Conservation (phyloP, 2,888 invertebrate genomes). For the Drosophila subsilvestris region DNA sequence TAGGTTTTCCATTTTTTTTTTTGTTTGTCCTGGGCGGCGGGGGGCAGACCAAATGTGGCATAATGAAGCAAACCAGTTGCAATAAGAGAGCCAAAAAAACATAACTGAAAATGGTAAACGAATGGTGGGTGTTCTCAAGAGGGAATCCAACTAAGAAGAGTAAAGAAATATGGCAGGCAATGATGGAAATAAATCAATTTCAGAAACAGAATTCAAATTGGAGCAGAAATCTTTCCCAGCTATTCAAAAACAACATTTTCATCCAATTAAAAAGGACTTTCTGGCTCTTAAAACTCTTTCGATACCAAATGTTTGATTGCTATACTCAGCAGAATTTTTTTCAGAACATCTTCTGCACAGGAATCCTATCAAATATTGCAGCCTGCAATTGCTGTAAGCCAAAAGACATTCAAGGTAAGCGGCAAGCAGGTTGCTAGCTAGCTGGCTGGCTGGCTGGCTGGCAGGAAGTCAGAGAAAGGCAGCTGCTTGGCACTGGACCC, state of each 20-base stretch:
- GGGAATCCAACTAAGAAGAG: not conserved
- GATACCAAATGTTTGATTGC: too few species aligned
- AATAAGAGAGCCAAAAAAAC: conserved; percentile 29
- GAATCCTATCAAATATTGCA: conserved; percentile 35
- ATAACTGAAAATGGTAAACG: conserved; percentile 35
- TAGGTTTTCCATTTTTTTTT: conserved; percentile 3
- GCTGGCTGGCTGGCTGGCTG: conserved; percentile 30
- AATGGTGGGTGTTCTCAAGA: not conserved
- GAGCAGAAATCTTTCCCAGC: too few species aligned
- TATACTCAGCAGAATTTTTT: not conserved
- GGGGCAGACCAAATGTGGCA: conserved; percentile 46
- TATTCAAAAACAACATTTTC: not conserved
- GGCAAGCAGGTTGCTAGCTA: conserved; percentile 27
- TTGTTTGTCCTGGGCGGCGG: not conserved
- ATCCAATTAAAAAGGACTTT: not conserved
- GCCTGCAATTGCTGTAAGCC: conserved; percentile 29
- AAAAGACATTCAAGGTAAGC: conserved; percentile 58
- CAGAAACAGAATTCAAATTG: too few species aligned
- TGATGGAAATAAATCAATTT: too few species aligned
- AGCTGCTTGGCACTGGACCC: conserved; percentile 61
- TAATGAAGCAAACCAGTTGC: conserved; percentile 56
- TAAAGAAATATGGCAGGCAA: too few species aligned
- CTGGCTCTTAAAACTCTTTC: too few species aligned
- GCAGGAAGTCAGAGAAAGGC: conserved; percentile 23
- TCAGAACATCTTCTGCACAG: conserved; percentile 17